Evolutionary conservation across 2,113 vertebrate species (phyloP).

Genomic region (Phylloscopus whistleri): DNA sequence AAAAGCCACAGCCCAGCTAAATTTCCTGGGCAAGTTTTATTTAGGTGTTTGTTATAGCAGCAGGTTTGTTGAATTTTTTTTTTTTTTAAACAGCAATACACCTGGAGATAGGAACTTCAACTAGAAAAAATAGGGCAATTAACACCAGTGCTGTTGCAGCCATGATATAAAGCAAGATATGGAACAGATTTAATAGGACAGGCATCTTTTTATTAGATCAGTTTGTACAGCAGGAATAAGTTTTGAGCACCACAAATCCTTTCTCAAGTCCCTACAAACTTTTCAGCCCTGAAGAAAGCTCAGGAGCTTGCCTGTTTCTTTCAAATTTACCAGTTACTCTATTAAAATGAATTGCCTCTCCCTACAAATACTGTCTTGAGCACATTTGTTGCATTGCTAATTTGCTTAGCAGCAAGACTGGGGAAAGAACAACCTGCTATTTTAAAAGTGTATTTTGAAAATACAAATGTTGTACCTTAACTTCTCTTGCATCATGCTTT

Average conservation of each 20-base stretch:
- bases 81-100: not conserved
- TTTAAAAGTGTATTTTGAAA: not conserved
- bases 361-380: not conserved
- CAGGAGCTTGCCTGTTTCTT: not conserved
- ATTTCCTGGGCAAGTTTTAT: not conserved
- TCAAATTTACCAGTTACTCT: not conserved
- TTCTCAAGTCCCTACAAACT: not conserved
- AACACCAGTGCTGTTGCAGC: not conserved
- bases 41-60: not conserved
- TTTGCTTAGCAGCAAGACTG: not conserved
- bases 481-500: not conserved
- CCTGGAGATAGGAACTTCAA: not conserved
- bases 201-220: not conserved
- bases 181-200: not conserved
- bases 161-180: not conserved
- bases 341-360: not conserved
- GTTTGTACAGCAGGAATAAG: not conserved
- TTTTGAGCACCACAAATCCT: not conserved
- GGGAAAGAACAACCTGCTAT: not conserved
- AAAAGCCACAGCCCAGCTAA: not conserved
- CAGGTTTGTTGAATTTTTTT: not conserved
- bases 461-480: not conserved
- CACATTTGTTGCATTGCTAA: not conserved
- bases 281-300: not conserved
- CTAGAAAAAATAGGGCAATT: conserved; percentile 8